phyloP scores from a whole-genome alignment of 2,888 invertebrate genomes.

The Oxystoma pomonae region DNA sequence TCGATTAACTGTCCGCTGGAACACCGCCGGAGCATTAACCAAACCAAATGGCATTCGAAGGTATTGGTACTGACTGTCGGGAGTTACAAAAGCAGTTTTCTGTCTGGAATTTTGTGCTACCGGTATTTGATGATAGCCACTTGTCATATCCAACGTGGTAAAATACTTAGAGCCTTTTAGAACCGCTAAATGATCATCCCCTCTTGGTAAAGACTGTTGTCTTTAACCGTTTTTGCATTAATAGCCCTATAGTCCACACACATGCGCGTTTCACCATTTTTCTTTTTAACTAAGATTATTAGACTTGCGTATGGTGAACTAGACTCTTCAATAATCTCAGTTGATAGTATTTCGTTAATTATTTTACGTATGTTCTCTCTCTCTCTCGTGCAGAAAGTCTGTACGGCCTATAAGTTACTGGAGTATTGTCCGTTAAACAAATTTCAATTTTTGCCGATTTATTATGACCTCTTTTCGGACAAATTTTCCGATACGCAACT shows the following conservation, averaged over 20 bases:
- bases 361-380: neutral
- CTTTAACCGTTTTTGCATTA: too few relatives aligned
- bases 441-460: constrained; percentile 20
- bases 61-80: constrained; percentile 4
- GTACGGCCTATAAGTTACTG: constrained; percentile 15
- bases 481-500: too few relatives aligned
- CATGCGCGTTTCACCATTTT: neutral
- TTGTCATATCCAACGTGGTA: neutral
- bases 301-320: neutral
- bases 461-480: too few relatives aligned
- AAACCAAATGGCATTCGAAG: constrained; percentile 9
- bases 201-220: too few relatives aligned
- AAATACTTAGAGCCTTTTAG: too few relatives aligned
- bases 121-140: neutral
- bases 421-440: constrained; percentile 13
- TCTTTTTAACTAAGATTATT: neutral
- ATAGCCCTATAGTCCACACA: too few relatives aligned
- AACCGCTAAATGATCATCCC: too few relatives aligned
- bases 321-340: neutral
- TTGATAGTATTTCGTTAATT: neutral
- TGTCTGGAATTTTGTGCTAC: neutral
- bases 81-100: neutral
- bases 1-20: neutral
- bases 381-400: neutral
- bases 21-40: constrained; percentile 6